Conservation (phyloP, 2,888 invertebrate genomes). For the Hypselothyrea guttata region DNA sequence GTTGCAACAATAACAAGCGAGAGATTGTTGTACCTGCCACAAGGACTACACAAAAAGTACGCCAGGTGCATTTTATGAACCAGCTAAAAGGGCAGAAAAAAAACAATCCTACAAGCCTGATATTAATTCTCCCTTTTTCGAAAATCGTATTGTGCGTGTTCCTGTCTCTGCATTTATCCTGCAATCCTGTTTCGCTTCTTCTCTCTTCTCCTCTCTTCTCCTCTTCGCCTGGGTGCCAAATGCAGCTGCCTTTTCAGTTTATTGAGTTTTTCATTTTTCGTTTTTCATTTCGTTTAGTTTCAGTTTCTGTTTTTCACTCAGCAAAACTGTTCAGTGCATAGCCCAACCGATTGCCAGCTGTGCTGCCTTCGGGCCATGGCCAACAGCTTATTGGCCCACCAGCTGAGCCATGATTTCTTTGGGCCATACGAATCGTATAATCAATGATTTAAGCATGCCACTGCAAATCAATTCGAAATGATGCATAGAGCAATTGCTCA, state of each 20-base stretch:
- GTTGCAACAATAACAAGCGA: slow-evolving; percentile 56
- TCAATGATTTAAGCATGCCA: slow-evolving; percentile 33
- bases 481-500: slow-evolving; percentile 1
- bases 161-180: slow-evolving; percentile 45
- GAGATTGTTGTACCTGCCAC: slow-evolving; percentile 54
- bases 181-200: slow-evolving; percentile 64
- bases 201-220: slow-evolving; percentile 3
- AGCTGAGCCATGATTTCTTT: slow-evolving; percentile 31
- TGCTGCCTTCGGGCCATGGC: slow-evolving; percentile 29
- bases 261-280: slow-evolving; percentile 17
- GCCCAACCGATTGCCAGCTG: slow-evolving; percentile 13
- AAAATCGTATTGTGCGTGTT: slow-evolving; percentile 54
- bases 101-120: slow-evolving; percentile 30
- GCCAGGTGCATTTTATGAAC: slow-evolving; percentile 63
- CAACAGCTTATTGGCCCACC: slow-evolving; percentile 45
- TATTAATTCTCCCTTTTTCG: slow-evolving; percentile 28
- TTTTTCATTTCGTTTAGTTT: slow-evolving; percentile 15
- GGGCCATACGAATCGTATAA: slow-evolving; percentile 38
- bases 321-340: slow-evolving; percentile 2
- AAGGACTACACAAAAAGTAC: slow-evolving; percentile 40
- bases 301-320: too few relatives aligned
- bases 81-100: slow-evolving; percentile 22
- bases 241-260: slow-evolving; percentile 60
- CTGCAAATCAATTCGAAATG: slow-evolving; percentile 25
- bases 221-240: slow-evolving; percentile 59